These are phyloP conservation scores for Luscinia luscinia DNA, from an alignment of 2,797 vertebrate genomes.

Conservation along the genomic window DNA sequence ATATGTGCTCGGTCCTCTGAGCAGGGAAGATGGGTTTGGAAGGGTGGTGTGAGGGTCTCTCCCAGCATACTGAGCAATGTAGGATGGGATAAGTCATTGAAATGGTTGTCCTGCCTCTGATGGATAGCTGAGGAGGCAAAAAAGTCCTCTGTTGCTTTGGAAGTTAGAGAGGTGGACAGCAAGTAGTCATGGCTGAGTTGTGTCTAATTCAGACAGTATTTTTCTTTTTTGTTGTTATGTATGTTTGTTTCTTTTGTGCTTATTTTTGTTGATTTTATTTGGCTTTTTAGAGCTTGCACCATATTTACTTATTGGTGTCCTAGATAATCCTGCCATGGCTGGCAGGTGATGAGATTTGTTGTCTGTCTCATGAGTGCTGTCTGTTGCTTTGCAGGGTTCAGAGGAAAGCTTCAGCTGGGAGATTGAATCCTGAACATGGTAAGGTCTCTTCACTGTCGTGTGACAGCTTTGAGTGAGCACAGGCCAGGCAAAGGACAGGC, in stretches of 20 bases:
- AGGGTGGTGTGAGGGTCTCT: background rate
- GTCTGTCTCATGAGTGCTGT: background rate
- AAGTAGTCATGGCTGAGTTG: background rate
- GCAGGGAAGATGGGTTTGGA: background rate
- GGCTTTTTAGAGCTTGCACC: background rate
- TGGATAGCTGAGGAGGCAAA: background rate
- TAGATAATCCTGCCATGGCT: background rate
- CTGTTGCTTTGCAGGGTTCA: conserved; percentile 72
- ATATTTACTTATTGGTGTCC: background rate
- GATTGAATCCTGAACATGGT: conserved; percentile 74
- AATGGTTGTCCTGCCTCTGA: background rate
- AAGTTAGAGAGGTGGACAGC: background rate
- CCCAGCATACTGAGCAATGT: background rate
- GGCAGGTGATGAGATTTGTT: background rate
- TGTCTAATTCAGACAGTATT: background rate
- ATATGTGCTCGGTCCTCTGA: rapidly evolving
- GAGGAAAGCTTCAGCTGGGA: conserved; percentile 65
- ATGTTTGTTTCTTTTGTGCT: background rate
- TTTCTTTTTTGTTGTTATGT: background rate
- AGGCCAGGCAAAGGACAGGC: background rate
- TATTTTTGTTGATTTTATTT: background rate
- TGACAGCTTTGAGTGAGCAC: background rate
- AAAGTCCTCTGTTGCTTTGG: background rate
- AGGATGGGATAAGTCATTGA: background rate
- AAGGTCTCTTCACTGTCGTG: conserved; percentile 22